A percentile compares a stretch with the other conserved stretches of the same genome.
phyloP scores from a whole-genome alignment of 2,113 vertebrate genomes.

The Calypte anna region DNA sequence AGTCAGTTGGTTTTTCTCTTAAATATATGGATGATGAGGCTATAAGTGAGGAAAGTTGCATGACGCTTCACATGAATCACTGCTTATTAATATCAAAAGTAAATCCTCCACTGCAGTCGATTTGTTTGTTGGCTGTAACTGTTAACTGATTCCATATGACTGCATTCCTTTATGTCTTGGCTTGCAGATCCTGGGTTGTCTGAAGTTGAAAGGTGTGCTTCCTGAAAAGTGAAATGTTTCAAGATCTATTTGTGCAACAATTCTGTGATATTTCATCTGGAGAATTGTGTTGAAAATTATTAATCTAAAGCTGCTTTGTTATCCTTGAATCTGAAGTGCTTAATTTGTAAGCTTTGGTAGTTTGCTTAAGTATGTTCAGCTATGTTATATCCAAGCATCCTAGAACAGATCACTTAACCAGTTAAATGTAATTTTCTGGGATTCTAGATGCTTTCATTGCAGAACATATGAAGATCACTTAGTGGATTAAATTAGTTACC shows the following conservation, averaged over 20 bases:
- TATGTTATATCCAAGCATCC: neutral
- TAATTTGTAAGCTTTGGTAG: neutral
- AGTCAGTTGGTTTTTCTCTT: neutral
- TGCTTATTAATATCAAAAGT: neutral
- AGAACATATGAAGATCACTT: neutral
- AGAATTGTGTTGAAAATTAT: neutral
- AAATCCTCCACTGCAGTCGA: neutral
- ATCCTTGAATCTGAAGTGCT: neutral
- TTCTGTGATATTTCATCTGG: neutral
- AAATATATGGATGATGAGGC: neutral
- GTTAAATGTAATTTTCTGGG: neutral
- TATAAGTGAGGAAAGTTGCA: neutral
- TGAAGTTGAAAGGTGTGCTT: neutral
- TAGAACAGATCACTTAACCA: neutral
- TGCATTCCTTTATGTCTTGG: neutral
- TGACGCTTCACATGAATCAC: neutral
- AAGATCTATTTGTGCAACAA: neutral
- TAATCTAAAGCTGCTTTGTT: neutral
- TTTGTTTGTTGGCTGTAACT: conserved; percentile 11
- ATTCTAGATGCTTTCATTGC: neutral
- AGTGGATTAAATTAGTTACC: neutral
- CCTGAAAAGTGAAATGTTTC: neutral
- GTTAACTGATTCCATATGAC: neutral
- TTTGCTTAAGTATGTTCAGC: neutral
- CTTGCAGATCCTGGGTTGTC: neutral